Percentiles rank a stretch among this genome's conserved stretches.
phyloP scores from a whole-genome alignment of 2,888 invertebrate genomes.

The Noctua janthina region DNA sequence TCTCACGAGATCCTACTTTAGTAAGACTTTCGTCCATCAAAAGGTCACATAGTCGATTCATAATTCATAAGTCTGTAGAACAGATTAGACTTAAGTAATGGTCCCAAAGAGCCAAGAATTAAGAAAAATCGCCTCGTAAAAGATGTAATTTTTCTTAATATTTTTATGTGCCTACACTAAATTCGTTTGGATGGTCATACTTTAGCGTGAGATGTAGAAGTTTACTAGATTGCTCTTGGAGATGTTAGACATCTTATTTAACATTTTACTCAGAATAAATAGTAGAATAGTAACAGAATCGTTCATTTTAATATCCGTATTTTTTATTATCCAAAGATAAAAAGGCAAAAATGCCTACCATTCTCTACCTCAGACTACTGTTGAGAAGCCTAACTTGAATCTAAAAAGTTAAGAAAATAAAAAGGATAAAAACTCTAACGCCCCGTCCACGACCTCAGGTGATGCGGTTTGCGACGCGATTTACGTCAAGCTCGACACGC shows the following conservation, averaged over 20 bases:
- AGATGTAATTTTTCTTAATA: conserved; percentile 31
- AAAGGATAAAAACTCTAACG: background rate
- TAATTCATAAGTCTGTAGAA: conserved; percentile 59
- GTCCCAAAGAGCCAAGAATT: conserved; percentile 36
- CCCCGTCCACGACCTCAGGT: background rate
- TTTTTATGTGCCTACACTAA: conserved; percentile 16
- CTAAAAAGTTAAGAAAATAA: background rate
- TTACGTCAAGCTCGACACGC: background rate
- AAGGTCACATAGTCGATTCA: conserved; percentile 47
- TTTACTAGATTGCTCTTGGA: background rate
- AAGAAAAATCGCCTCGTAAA: conserved; percentile 38
- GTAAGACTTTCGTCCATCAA: conserved; percentile 38
- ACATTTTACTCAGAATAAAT: background rate
- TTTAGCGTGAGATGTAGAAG: background rate
- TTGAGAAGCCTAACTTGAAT: background rate
- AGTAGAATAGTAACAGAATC: too few relatives aligned
- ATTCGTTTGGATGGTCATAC: background rate
- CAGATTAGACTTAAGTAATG: conserved; percentile 56
- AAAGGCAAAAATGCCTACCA: background rate
- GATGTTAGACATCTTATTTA: background rate
- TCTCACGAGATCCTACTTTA: conserved; percentile 47
- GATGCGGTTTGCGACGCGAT: background rate
- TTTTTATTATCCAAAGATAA: background rate
- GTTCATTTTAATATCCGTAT: background rate
- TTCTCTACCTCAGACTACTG: too few relatives aligned